phyloP scores from a whole-genome alignment of 1,140 invertebrate species.

The Polypedilum pembai region DNA sequence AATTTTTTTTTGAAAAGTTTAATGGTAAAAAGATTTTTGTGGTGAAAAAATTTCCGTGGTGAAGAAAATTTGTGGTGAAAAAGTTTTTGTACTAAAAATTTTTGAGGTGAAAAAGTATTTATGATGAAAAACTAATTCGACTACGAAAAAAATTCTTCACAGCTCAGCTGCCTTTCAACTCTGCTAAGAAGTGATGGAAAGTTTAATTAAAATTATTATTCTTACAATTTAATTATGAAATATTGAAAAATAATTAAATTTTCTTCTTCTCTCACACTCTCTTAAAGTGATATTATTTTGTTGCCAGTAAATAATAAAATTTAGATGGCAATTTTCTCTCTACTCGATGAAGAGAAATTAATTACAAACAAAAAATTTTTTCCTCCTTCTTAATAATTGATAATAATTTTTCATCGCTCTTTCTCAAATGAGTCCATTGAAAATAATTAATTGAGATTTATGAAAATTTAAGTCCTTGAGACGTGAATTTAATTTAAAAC shows the following conservation, averaged over 20 bases:
- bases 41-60: too few species aligned
- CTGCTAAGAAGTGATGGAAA: not conserved
- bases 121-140: too few species aligned
- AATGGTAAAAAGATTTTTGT: too few species aligned
- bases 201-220: not conserved
- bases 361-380: not conserved
- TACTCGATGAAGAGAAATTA: not conserved
- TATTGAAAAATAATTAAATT: constrained; percentile 1
- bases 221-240: not conserved
- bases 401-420: not conserved
- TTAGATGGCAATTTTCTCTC: not conserved
- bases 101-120: too few species aligned
- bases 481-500: not conserved
- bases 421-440: not conserved
- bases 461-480: not conserved
- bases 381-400: not conserved
- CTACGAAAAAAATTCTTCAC: not conserved
- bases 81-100: too few species aligned
- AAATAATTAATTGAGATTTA: constrained; percentile 5
- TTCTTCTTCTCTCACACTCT: not conserved
- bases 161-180: too few species aligned
- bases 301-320: not conserved
- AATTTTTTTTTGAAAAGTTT: too few species aligned
- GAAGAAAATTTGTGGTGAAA: too few species aligned
- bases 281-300: not conserved